Percentiles rank a stretch among this genome's conserved stretches.
These are phyloP conservation scores for Macaria liturata DNA, from an alignment of 2,888 invertebrate genomes.

Conservation along the genomic window DNA sequence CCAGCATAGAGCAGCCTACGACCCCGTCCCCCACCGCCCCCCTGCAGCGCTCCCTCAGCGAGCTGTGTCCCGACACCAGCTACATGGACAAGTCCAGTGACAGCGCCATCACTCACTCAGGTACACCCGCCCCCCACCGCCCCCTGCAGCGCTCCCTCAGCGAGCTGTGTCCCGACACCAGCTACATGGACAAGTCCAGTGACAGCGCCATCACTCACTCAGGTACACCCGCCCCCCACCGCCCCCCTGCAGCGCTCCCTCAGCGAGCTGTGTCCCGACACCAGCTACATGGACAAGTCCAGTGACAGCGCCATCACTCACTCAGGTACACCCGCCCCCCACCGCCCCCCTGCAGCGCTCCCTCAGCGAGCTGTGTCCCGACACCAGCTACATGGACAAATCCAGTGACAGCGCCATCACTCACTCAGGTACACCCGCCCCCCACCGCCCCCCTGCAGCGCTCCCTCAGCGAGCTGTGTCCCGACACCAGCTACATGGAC, in stretches of 20 bases:
- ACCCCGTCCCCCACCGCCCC: conserved; percentile 37
- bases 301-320: conserved; percentile 62
- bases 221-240: conserved; percentile 44
- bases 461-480: conserved; percentile 62
- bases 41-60: conserved; percentile 65
- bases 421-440: conserved; percentile 51
- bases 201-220: conserved; percentile 62
- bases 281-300: conserved; percentile 62
- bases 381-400: conserved; percentile 60
- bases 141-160: conserved; percentile 64
- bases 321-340: conserved; percentile 45
- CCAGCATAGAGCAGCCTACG: conserved; percentile 60
- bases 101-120: conserved; percentile 59
- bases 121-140: conserved; percentile 39
- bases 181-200: conserved; percentile 62
- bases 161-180: conserved; percentile 51
- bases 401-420: conserved; percentile 62
- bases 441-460: conserved; percentile 47
- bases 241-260: conserved; percentile 57
- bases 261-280: conserved; percentile 55
- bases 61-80: conserved; percentile 48
- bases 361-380: conserved; percentile 56
- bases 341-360: conserved; percentile 55
- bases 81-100: conserved; percentile 67
- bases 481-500: conserved; percentile 56